A percentile compares a stretch with the other conserved stretches of the same genome.
These are phyloP conservation scores for Yponomeuta sedellus DNA, from an alignment of 2,888 invertebrate genomes.

Conservation along the genomic window DNA sequence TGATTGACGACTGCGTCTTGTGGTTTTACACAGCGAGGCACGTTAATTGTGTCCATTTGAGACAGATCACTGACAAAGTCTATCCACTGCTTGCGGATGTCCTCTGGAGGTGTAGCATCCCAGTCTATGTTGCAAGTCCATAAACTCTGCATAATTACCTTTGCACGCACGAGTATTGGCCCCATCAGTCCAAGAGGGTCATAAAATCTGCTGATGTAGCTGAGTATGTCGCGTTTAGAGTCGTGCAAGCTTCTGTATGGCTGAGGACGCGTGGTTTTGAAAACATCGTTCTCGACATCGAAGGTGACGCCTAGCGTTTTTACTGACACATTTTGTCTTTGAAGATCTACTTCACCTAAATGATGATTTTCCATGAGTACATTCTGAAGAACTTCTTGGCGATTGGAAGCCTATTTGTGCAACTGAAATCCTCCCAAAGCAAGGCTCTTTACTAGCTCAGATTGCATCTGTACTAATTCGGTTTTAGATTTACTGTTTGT, in stretches of 20 bases:
- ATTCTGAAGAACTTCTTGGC: no score
- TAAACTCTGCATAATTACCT: slow-evolving; percentile 21
- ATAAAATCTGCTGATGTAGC: slow-evolving; percentile 22
- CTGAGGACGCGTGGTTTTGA: not conserved
- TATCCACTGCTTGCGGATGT: not conserved
- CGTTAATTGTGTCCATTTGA: not conserved
- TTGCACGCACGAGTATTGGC: slow-evolving; percentile 21
- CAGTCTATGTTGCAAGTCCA: slow-evolving; percentile 3
- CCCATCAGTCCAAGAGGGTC: slow-evolving; percentile 22
- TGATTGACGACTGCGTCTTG: not conserved
- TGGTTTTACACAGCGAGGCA: not conserved
- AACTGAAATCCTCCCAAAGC: no score
- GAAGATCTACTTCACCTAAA: no score
- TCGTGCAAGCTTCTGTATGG: not conserved
- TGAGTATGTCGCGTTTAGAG: slow-evolving; percentile 22
- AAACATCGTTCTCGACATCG: not conserved
- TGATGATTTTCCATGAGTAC: no score
- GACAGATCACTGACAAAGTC: not conserved
- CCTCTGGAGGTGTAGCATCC: no score
- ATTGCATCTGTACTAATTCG: no score
- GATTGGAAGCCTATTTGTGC: no score
- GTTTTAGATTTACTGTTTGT: no score
- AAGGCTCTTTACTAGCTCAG: no score
- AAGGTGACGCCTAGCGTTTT: slow-evolving; percentile 2
- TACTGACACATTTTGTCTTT: not conserved